Evolutionary conservation across 2,797 vertebrate genomes (phyloP).

Genomic region (Brachyrhaphis roseni): DNA sequence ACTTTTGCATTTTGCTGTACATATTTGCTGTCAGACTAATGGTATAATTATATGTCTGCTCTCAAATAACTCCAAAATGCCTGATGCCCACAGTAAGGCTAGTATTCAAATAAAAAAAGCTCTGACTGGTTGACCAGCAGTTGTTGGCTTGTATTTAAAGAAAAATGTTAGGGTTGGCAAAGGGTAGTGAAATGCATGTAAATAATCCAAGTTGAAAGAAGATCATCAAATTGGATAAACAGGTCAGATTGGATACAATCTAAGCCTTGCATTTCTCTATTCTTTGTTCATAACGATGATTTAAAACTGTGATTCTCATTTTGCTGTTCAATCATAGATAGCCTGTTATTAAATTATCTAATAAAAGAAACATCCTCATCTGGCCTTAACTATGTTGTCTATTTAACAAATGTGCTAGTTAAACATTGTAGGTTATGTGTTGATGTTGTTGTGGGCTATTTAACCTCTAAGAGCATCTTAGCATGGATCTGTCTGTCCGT

Average conservation of each 20-base stretch:
- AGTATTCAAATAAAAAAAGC: slow-evolving; percentile 72
- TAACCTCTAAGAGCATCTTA: too few species aligned
- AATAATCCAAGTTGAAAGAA: slow-evolving; percentile 44
- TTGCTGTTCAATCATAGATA: slow-evolving; percentile 13
- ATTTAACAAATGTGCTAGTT: slow-evolving; percentile 17
- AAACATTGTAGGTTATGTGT: too few species aligned
- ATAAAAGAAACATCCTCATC: slow-evolving; percentile 62
- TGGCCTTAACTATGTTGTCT: slow-evolving; percentile 25
- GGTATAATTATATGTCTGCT: slow-evolving; percentile 74
- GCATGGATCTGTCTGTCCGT: too few species aligned
- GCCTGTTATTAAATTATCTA: slow-evolving; percentile 47
- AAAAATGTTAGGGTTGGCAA: slow-evolving; percentile 47
- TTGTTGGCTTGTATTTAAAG: slow-evolving; percentile 62
- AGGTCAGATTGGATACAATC: slow-evolving; percentile 44
- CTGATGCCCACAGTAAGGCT: slow-evolving; percentile 62
- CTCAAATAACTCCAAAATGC: slow-evolving; percentile 75
- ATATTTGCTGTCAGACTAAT: slow-evolving; percentile 63
- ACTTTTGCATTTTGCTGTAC: slow-evolving; percentile 55
- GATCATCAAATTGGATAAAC: slow-evolving; percentile 20
- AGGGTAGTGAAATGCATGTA: slow-evolving; percentile 47
- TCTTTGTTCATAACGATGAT: slow-evolving; percentile 22
- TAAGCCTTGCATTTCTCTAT: slow-evolving; percentile 18
- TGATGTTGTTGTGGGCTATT: too few species aligned
- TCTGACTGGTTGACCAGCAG: slow-evolving; percentile 67
- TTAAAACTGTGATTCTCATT: slow-evolving; percentile 28